Conservation (phyloP, 2,797 vertebrate genomes). For the Salarias fasciatus region DNA sequence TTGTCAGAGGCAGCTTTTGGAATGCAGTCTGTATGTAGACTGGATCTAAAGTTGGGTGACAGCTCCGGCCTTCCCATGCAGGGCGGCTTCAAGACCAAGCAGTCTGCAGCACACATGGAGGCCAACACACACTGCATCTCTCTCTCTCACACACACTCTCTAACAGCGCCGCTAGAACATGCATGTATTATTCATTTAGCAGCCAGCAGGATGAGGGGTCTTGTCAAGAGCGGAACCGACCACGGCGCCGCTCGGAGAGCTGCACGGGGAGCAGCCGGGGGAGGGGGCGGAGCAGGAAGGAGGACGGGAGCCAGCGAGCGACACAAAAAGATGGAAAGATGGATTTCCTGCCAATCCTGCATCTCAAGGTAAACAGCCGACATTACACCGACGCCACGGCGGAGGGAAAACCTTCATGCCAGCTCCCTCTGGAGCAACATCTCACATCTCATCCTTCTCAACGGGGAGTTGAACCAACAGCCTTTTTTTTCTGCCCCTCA, state of each 20-base stretch:
- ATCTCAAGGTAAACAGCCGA: constrained; percentile 26
- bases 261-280: constrained; percentile 24
- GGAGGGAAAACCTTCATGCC: background rate
- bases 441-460: constrained; percentile 4
- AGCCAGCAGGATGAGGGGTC: constrained; percentile 75
- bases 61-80: constrained; percentile 64
- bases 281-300: constrained; percentile 21
- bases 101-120: constrained; percentile 29
- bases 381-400: background rate
- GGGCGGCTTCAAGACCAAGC: constrained; percentile 46
- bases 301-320: constrained; percentile 6
- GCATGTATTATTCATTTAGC: constrained; percentile 82
- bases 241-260: constrained; percentile 38
- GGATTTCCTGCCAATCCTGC: constrained; percentile 27
- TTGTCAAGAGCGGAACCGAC: constrained; percentile 75
- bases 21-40: constrained; percentile 36
- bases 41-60: constrained; percentile 60
- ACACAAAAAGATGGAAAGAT: constrained; percentile 34
- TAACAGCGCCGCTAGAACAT: constrained; percentile 60
- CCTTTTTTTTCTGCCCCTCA: constrained; percentile 14
- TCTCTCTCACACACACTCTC: constrained; percentile 26
- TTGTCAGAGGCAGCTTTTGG: constrained; percentile 25
- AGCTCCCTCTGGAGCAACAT: constrained; percentile 3
- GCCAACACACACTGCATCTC: constrained; percentile 33
- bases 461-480: constrained; percentile 42